Evolutionary conservation across 2,888 invertebrate genomes (phyloP), one percentile per base, ranked within the genome.

Genomic region (Andrena fulva): DNA sequence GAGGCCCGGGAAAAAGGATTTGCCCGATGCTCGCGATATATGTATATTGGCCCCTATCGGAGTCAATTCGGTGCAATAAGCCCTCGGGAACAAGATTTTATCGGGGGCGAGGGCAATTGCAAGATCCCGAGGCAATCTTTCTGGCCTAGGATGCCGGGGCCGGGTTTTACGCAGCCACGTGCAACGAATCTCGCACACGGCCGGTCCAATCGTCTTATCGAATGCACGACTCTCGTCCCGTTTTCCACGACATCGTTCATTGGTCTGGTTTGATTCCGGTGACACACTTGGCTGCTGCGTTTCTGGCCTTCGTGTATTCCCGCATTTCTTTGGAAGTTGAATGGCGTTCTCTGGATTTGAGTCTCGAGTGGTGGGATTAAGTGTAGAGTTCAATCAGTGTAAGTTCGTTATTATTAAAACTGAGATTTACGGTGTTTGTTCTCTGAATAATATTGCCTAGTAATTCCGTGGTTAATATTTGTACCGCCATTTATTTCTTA

Each of bases 41-140:
- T 86, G 84, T 86, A 87, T 85, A 87, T 84, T 73, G 85, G 71
- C 60, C 69, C 68, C 80, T 78, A 85, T 82, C 69, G 80, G 84
- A 90, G 85, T 86, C 90, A 89, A 90, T 90, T 91, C 85, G 79
- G 72, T 83, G 88, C 90, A 90, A 91, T 91, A 91, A 92, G 88
- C 90, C 89, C 68, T 85, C 73, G 87, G 86, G 52, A 90, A 89
- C 87, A 87, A 89, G 90, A 89, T 91, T 91, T 92, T 89, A 92
- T 92, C 87, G 89, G 81, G 91, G 85, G 85, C 86, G 86, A 84
- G 16, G 42, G 87, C 89, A 86, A 91, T 92, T 84, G 87, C 90
- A 68, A 69, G 70, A 77, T 76, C 71, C 50, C 72, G 27, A 62
- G 74, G 67, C 71, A 82, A 82, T 85, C 72, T 68, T 67, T 64